These are phyloP conservation scores for Rhysida immarginata DNA, from an alignment of 1,140 invertebrate genomes.

Conservation along the genomic window DNA sequence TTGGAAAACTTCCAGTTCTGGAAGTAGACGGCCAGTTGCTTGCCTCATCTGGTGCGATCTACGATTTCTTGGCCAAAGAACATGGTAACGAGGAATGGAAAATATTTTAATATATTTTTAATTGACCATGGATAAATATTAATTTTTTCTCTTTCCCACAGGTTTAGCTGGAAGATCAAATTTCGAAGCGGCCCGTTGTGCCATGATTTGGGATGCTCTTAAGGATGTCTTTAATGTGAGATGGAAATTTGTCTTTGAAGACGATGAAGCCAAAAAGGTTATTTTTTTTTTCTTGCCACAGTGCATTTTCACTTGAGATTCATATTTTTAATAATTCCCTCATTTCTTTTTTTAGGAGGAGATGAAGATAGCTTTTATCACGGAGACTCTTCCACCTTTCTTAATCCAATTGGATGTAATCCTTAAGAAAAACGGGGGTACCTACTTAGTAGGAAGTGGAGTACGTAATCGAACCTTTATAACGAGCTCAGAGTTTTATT, in stretches of 20 bases:
- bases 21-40: constrained; percentile 51
- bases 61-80: constrained; percentile 49
- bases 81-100: constrained; percentile 34
- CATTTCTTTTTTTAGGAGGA: constrained; percentile 7
- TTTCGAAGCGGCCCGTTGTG: constrained; percentile 3
- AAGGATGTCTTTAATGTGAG: neutral
- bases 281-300: neutral
- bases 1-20: constrained; percentile 55
- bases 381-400: constrained; percentile 10
- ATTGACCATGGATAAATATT: neutral
- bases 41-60: constrained; percentile 51
- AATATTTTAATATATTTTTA: neutral
- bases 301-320: neutral
- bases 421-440: constrained; percentile 12
- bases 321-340: neutral
- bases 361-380: constrained; percentile 10
- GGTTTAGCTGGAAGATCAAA: neutral
- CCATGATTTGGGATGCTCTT: constrained; percentile 1
- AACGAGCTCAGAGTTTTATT: too few species aligned
- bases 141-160: neutral
- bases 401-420: constrained; percentile 9
- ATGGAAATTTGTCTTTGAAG: neutral
- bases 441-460: constrained; percentile 14
- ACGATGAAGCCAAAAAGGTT: constrained; percentile 1
- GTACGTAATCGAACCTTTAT: too few species aligned